A percentile compares a stretch with the other conserved stretches of the same genome.
Evolutionary conservation across 2,888 invertebrate genomes (phyloP).

Genomic region (Ormyrus thymus): DNA sequence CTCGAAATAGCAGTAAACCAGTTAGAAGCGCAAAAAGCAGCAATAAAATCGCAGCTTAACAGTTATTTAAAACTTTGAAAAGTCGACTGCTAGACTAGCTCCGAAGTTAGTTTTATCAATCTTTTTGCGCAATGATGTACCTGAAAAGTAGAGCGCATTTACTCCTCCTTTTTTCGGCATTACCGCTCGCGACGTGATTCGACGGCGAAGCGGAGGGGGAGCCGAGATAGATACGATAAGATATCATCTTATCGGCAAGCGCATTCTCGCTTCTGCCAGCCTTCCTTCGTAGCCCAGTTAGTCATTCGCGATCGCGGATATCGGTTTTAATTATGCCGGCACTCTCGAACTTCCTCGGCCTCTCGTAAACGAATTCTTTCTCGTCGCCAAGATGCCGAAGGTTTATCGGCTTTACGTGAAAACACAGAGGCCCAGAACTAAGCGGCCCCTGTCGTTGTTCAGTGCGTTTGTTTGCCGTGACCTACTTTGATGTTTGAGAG

Average conservation of each 20-base stretch:
- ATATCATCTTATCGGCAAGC: slow-evolving; percentile 44
- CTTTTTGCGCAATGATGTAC: slow-evolving; percentile 40
- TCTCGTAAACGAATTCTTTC: background rate
- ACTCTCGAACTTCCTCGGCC: too few relatives aligned
- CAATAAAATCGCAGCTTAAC: too few relatives aligned
- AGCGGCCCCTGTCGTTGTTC: slow-evolving; percentile 16
- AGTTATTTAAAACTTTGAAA: too few relatives aligned
- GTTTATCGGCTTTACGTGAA: slow-evolving; percentile 63
- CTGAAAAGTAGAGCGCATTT: slow-evolving; percentile 42
- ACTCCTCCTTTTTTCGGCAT: slow-evolving; percentile 10
- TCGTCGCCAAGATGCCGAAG: slow-evolving; percentile 61
- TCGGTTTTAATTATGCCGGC: slow-evolving; percentile 15
- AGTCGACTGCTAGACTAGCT: too few relatives aligned
- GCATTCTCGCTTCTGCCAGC: slow-evolving; percentile 29
- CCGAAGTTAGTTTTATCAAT: background rate
- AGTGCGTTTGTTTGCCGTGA: slow-evolving; percentile 30
- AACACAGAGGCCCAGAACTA: slow-evolving; percentile 36
- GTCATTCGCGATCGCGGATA: slow-evolving; percentile 23
- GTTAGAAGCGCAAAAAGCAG: too few relatives aligned
- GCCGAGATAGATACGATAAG: slow-evolving; percentile 45
- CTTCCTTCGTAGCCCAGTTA: slow-evolving; percentile 35
- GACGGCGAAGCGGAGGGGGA: background rate
- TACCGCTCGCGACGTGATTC: slow-evolving; percentile 20
- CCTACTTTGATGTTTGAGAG: background rate
- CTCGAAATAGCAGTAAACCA: too few relatives aligned